Evolutionary conservation across 2,113 vertebrate genomes (phyloP).

Genomic region (Grallaria varia): DNA sequence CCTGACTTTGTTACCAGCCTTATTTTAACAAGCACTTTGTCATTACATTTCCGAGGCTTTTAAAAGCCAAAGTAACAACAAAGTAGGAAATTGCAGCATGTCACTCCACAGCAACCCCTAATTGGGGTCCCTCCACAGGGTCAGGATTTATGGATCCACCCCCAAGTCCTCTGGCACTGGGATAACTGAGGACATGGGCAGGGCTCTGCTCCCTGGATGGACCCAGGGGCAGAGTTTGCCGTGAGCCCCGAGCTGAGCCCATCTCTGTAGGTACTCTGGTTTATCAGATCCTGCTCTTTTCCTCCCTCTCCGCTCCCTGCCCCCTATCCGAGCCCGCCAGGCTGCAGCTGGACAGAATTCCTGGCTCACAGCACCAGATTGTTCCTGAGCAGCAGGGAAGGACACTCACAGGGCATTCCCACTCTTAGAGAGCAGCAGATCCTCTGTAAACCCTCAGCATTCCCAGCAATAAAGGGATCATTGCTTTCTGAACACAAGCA

Average conservation of each 20-base stretch:
- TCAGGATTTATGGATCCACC: neutral
- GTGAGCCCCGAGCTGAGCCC: neutral
- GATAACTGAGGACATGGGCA: accelerated
- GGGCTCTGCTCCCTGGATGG: neutral
- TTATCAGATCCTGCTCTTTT: neutral
- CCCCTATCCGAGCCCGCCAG: neutral
- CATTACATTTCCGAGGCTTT: neutral
- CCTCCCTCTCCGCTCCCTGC: neutral
- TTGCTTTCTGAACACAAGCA: neutral
- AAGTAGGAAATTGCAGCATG: neutral
- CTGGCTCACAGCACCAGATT: neutral
- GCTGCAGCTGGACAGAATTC: neutral
- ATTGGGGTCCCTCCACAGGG: neutral
- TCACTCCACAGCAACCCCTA: neutral
- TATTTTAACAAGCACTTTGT: neutral
- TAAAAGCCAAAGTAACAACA: neutral
- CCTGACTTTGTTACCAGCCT: neutral
- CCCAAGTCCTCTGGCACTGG: neutral
- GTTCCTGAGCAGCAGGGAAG: conserved; percentile 28
- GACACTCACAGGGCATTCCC: neutral
- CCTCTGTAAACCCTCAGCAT: neutral
- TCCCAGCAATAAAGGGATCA: neutral
- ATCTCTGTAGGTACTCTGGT: neutral
- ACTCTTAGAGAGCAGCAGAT: neutral
- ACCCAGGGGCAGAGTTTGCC: neutral